Base-by-base conservation (phyloP, 2,888 invertebrate species). In the Ornithoptera alexandrae region DNA sequence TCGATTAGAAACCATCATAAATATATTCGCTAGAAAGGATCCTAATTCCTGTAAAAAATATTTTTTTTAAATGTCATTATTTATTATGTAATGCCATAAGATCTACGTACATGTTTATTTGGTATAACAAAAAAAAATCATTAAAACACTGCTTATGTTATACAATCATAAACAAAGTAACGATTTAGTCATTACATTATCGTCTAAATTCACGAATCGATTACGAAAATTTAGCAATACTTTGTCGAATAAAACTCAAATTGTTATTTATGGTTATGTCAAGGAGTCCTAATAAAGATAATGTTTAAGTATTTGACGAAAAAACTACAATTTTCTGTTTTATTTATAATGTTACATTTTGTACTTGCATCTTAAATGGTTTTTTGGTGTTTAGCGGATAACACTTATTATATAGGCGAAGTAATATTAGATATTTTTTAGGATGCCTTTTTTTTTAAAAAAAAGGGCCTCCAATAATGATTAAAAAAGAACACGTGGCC, bases 81-180 rank as follows among this genome's bases (percentile, higher is more conserved):
- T 6, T n/a, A 17, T 53, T 53, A 53, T n/a, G 5, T 18, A n/a
- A 53, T 50, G 17, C 50, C 1, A n/a, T 12, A n/a, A 6, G 53
- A 18, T 53, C 53, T 53, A 18, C 8, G n/a, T 10, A n/a, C 18
- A 2, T 53, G n/a, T 53, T 53, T 53, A 18, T 18, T 0, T 53
- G 5, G 12, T 50, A 18, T 50, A 18, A n/a, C 2, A 53, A n/a
- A 53, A 53, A 50, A 53, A 53, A 6, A 18, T 7, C 5, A 10
- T 18, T n/a, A n/a, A 20, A 36, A 58, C 2, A 24, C 22, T 12
- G 2, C 22, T 58, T n/a, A 22, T 39, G 20, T 20, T 64, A n/a
- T 65, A 22, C n/a, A 39, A 56, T 65, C 57, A 56, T 65, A 65
- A 65, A 57, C 22, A 57, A 36, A 39, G 36, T 39, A 56, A 53